A percentile compares a stretch with the other conserved stretches of the same genome.
Evolutionary conservation across 53 echinoderm and acorn worm species (phyloP).

Genomic region (Echinarachnius parma): DNA sequence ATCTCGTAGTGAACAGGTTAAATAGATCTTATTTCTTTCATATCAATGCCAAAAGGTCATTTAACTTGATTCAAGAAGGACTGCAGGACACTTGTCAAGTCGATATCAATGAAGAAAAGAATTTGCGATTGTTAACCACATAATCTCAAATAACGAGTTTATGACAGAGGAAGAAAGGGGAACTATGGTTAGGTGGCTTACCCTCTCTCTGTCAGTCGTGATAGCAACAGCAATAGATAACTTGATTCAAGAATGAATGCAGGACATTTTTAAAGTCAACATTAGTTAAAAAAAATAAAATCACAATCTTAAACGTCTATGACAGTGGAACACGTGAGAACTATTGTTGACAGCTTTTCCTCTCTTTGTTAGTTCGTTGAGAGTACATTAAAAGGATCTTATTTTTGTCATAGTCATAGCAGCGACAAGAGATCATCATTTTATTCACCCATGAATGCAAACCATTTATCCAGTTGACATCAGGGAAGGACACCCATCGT

Average conservation of each 20-base stretch:
- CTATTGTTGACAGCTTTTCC: conserved; percentile 65
- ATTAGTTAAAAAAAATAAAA: conserved; percentile 47
- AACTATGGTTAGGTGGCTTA: conserved; percentile 64
- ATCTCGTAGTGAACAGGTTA: too few relatives aligned
- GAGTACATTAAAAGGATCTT: too few relatives aligned
- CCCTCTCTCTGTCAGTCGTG: conserved; percentile 48
- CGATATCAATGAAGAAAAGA: conserved; percentile 46
- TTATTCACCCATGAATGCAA: too few relatives aligned
- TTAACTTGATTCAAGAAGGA: too few relatives aligned
- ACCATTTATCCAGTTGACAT: too few relatives aligned
- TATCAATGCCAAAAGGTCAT: too few relatives aligned
- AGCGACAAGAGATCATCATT: too few relatives aligned
- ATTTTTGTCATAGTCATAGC: too few relatives aligned
- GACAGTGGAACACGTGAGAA: conserved; percentile 65
- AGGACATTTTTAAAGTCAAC: conserved; percentile 72
- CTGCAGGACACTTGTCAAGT: conserved; percentile 75
- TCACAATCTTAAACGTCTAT: conserved; percentile 70
- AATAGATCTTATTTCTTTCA: too few relatives aligned
- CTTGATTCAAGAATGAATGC: too few relatives aligned
- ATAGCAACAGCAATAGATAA: too few relatives aligned
- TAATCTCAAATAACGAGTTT: conserved; percentile 67
- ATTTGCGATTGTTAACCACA: conserved; percentile 69
- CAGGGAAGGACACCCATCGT: too few relatives aligned
- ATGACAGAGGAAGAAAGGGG: conserved; percentile 75
- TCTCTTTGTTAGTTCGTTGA: conserved; percentile 48